Conservation (phyloP, 1,140 invertebrate species). For the Adelges cooleyi region DNA sequence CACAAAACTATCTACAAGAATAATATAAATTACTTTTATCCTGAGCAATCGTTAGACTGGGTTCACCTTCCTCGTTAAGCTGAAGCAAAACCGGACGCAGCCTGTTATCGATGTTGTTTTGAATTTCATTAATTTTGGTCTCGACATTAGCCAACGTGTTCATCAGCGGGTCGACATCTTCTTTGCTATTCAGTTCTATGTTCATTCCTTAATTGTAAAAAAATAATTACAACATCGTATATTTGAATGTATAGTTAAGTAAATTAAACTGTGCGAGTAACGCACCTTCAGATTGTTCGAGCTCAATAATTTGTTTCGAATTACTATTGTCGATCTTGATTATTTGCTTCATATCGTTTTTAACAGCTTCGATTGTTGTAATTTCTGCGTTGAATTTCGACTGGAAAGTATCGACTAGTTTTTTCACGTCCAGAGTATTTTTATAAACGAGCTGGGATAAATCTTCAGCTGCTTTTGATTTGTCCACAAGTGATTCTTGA, state of each 20-base stretch:
- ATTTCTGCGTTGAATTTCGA: slow-evolving; percentile 40
- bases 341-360: slow-evolving; percentile 42
- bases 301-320: slow-evolving; percentile 40
- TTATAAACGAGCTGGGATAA: slow-evolving; percentile 31
- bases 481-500: slow-evolving; percentile 20
- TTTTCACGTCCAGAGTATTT: slow-evolving; percentile 26
- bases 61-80: slow-evolving; percentile 45
- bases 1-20: too few species aligned
- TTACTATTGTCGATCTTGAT: slow-evolving; percentile 46
- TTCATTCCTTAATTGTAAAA: slow-evolving; percentile 5
- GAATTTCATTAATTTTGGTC: slow-evolving; percentile 7
- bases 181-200: background rate
- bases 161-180: slow-evolving; percentile 7
- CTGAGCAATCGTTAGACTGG: slow-evolving; percentile 38
- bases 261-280: background rate
- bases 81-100: slow-evolving; percentile 32
- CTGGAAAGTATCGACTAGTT: slow-evolving; percentile 33
- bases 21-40: slow-evolving; percentile 37
- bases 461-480: slow-evolving; percentile 36
- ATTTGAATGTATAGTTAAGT: too few species aligned
- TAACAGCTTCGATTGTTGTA: slow-evolving; percentile 41
- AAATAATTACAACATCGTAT: background rate
- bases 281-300: slow-evolving; percentile 31
- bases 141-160: background rate
- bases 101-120: background rate